A percentile compares a stretch with the other conserved stretches of the same genome.
Evolutionary conservation across 2,113 vertebrate species (phyloP).

Genomic region (Budorcas taxicolor): DNA sequence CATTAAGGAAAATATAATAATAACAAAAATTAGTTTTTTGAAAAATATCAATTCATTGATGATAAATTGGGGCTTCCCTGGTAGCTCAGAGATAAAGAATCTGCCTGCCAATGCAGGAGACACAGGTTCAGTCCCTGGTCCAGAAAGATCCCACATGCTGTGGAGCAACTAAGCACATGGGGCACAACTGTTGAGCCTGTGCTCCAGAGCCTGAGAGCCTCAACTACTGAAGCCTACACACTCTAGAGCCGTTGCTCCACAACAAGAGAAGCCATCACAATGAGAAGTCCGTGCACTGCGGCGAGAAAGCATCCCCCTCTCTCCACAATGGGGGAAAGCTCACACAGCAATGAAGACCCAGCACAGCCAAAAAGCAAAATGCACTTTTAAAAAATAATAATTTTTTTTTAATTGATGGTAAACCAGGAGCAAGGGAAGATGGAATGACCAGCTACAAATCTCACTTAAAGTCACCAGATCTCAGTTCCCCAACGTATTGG

Average conservation of each 20-base stretch:
- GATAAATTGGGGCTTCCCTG: neutral
- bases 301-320: neutral
- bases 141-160: neutral
- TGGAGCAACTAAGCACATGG: neutral
- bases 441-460: neutral
- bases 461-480: neutral
- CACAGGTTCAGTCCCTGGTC: neutral
- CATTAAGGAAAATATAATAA: neutral
- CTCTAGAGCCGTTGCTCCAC: rapidly evolving
- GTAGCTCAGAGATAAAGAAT: neutral
- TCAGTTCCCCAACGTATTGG: neutral
- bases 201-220: neutral
- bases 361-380: neutral
- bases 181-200: neutral
- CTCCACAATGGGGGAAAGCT: neutral
- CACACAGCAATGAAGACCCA: neutral
- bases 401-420: neutral
- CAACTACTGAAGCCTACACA: neutral
- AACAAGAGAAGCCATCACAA: neutral
- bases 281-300: rapidly evolving
- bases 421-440: neutral
- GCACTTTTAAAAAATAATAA: neutral
- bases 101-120: neutral
- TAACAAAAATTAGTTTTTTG: neutral
- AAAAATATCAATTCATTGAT: neutral